Evolutionary conservation across 2,113 vertebrate species (phyloP), one percentile per base, ranked within the genome.

Genomic region (Tor tambroides): DNA sequence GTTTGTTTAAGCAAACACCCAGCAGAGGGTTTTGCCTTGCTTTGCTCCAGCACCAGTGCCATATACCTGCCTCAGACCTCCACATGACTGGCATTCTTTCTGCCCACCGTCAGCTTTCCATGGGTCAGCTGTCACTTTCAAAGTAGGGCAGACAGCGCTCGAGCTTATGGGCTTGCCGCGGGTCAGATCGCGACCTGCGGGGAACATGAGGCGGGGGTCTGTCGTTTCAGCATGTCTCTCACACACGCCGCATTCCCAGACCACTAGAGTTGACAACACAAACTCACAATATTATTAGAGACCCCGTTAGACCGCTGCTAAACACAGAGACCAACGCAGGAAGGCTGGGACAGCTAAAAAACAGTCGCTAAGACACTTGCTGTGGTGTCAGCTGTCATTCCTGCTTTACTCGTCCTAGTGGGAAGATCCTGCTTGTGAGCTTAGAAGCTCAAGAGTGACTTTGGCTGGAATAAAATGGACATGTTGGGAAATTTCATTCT

Each of bases 81-180:
- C 61, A 61, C 85, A 87, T 91, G 81, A 26, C 43, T 83, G 12
- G 30, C 85, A 85, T 90, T 89, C 87, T 87, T 88, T 84, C 86
- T 75, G 76, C 80, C 63, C 89, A 85, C 79, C 86, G 85, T 90
- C 85, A 90, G 83, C 74, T 78, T 83, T 63, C 84, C 65, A 69
- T 87, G 75, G 80, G 81, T 88, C 89, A 88, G 88, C 87, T 89
- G 88, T 88, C 76, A 74, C 87, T 90, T 89, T 88, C 63, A 88
- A 89, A 90, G 84, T 82, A 88, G 72, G 82, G 61, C 85, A 87
- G 72, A 69, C 85, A 87, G 72, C 86, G 35, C 75, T 74, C 6
- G 26, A 86, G 85, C 84, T 88, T 72, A 88, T 83, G 80, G 63
- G 49, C 72, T 69, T 30, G 43, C 84, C 84, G 9, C 26, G 79